These are phyloP conservation scores for Ammodytes dubius DNA, from an alignment of 2,113 vertebrate species.

Conservation along the genomic window DNA sequence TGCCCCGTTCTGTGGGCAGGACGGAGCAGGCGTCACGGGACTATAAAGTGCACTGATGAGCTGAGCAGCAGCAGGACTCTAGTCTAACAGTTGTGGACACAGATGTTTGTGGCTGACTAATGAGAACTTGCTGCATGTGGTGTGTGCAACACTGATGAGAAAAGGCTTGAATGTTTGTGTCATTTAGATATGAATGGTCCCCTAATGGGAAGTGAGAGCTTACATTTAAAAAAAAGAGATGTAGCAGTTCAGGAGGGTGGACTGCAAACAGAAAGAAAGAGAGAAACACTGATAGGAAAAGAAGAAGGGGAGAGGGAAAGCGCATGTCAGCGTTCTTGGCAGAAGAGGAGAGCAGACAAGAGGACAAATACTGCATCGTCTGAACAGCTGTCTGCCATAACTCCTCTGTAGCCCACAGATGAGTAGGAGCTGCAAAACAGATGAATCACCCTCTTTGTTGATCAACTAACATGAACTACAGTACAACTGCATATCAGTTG, in stretches of 20 bases:
- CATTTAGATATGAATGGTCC: neutral
- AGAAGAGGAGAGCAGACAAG: conserved; percentile 51
- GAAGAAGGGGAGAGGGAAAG: conserved; percentile 10
- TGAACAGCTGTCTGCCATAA: conserved; percentile 57
- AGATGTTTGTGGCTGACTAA: neutral
- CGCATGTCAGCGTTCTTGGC: conserved; percentile 62
- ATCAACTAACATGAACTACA: neutral
- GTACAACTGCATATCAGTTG: neutral
- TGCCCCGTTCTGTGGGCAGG: conserved; percentile 11
- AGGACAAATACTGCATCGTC: conserved; percentile 58
- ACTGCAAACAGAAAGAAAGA: neutral
- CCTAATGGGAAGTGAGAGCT: neutral
- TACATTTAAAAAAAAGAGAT: conserved; percentile 23
- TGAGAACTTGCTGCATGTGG: neutral
- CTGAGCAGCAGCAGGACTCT: conserved; percentile 40
- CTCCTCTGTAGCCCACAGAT: conserved; percentile 27
- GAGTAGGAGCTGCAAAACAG: conserved; percentile 18
- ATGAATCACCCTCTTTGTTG: neutral
- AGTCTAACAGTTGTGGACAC: neutral
- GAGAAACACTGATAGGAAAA: conserved; percentile 11
- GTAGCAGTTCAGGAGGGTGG: neutral
- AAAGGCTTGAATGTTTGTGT: conserved; percentile 3
- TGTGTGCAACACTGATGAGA: conserved; percentile 10
- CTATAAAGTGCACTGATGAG: conserved; percentile 30
- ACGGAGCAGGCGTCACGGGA: conserved; percentile 11